Percentiles rank a stretch among this genome's conserved stretches.
Evolutionary conservation across 2,888 invertebrate genomes (phyloP).

Genomic region (Lampropteryx suffumata): DNA sequence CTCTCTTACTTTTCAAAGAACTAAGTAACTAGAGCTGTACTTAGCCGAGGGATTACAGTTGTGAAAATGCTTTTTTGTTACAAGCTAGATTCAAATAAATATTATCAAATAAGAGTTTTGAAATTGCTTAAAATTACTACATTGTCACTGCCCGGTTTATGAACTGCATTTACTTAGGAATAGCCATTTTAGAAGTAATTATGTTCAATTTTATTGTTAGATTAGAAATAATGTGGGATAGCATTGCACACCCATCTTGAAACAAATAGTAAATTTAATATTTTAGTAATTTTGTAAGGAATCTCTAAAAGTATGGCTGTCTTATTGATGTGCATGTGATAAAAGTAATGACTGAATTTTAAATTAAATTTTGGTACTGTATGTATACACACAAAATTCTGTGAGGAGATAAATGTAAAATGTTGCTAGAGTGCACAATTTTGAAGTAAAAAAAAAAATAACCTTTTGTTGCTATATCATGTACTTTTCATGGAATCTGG

Average conservation of each 20-base stretch:
- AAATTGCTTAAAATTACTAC: constrained; percentile 3
- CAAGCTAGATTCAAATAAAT: too few species aligned
- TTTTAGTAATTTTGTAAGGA: constrained; percentile 25
- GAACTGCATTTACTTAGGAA: constrained; percentile 20
- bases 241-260: constrained; percentile 17
- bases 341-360: constrained; percentile 67
- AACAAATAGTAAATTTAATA: constrained; percentile 17
- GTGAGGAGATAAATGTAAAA: constrained; percentile 50
- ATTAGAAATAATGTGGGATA: constrained; percentile 12
- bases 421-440: too few species aligned
- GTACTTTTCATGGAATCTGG: constrained; percentile 61
- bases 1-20: too few species aligned
- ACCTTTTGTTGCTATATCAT: too few species aligned
- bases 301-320: constrained; percentile 27
- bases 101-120: not conserved
- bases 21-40: too few species aligned
- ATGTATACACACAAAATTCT: constrained; percentile 41
- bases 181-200: constrained; percentile 20
- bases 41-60: too few species aligned
- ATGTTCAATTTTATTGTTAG: constrained; percentile 11
- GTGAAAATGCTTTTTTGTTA: too few species aligned
- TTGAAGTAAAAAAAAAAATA: too few species aligned
- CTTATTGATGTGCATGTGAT: constrained; percentile 55
- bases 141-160: constrained; percentile 20
- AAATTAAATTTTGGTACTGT: constrained; percentile 41